These are phyloP conservation scores for Sinocyclocheilus anshuiensis DNA, from an alignment of 2,113 vertebrate genomes.

Conservation along the genomic window DNA sequence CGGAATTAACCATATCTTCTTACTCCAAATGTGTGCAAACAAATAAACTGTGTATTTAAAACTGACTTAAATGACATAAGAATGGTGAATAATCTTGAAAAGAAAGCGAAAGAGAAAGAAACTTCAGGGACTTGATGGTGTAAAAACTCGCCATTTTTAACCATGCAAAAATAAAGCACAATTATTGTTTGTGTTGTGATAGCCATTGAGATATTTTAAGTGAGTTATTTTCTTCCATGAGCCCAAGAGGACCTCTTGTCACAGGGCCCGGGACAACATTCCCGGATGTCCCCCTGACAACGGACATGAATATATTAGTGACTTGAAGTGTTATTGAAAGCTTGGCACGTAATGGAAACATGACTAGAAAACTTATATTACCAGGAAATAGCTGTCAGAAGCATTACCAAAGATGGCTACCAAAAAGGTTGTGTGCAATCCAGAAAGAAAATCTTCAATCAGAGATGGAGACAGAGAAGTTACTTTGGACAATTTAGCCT, in stretches of 20 bases:
- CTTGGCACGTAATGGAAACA: not conserved
- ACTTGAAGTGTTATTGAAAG: not conserved
- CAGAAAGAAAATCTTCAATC: not conserved
- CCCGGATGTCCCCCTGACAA: not conserved
- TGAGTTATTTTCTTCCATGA: not conserved
- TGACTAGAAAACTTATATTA: not conserved
- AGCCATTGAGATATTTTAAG: not conserved
- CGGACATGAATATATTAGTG: not conserved
- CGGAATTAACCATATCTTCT: no score
- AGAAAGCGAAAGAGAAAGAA: not conserved
- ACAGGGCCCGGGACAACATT: slow-evolving; percentile 5
- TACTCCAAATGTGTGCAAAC: not conserved
- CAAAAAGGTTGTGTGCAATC: not conserved
- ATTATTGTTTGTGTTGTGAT: not conserved
- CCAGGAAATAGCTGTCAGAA: not conserved
- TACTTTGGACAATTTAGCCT: not conserved
- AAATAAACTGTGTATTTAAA: not conserved
- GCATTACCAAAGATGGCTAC: not conserved
- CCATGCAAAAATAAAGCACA: not conserved
- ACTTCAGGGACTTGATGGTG: not conserved
- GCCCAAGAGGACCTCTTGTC: not conserved
- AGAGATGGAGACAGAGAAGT: not conserved
- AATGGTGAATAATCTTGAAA: not conserved
- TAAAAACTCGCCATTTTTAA: not conserved
- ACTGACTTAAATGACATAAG: not conserved